Evolutionary conservation across 1,140 invertebrate genomes (phyloP), one percentile per base, ranked within the genome.

Genomic region (Lycorma delicatula): DNA sequence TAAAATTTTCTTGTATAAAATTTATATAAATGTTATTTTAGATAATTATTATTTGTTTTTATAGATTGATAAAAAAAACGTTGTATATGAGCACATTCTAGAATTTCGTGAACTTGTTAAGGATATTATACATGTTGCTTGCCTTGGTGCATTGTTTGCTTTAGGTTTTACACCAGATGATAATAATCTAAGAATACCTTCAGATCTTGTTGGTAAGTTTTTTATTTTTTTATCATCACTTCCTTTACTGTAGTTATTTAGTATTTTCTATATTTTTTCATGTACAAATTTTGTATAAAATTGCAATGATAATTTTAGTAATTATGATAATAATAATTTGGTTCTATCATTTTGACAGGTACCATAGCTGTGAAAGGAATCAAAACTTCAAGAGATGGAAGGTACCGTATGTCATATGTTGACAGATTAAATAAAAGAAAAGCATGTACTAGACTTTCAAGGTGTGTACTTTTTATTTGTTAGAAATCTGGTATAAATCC

Each of bases 371-470:
- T 63, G 5, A 48, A 57, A 2, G 69, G 68, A 55, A 61, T 71
- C 22, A 65, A 52, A 61, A 63, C 65, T 67, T 54, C 67, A 60
- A n/a, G 68, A 66, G 66, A 70, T 66, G 73, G 70, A 65, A 71
- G 64, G 68, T 74, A 66, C 61, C 86, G 81, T 65, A 85, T 89
- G 77, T 86, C 85, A 22, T 92, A 89, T 64, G 89, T 86, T 27
- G 84, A 91, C 63, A 87, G 91, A 63, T 84, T 86, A 0, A 83
- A 83, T 57, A 93, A 92, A 66, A 76, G 84, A 58, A 79, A 82
- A 52, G 84, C 86, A 64, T 91, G 87, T 68, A 78, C 81, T 63
- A 74, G 81, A 23, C 73, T 89, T 0, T 79, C 81, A 16, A 78
- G 83, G 85, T 89, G 74, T 64, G 67, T 65, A 27, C 6, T 56